Conservation (phyloP, 2,113 vertebrate genomes). For the Notarius quadriscutis region DNA sequence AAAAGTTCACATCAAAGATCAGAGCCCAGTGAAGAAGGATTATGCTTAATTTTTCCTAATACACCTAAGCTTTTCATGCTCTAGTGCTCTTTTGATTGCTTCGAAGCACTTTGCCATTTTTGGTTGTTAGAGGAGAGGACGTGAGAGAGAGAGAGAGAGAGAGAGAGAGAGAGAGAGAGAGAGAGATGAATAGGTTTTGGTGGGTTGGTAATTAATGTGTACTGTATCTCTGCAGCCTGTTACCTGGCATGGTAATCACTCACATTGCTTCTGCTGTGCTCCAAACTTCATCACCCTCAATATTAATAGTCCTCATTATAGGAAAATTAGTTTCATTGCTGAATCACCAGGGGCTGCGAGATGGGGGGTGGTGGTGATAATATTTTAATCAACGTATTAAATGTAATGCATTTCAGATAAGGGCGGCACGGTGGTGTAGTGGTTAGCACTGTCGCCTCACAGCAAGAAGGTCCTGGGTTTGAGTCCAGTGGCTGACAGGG, state of each 20-base stretch:
- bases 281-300: slow-evolving; percentile 66
- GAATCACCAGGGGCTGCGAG: slow-evolving; percentile 48
- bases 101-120: slow-evolving; percentile 19
- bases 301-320: slow-evolving; percentile 77
- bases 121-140: neutral
- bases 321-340: slow-evolving; percentile 71
- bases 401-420: slow-evolving; percentile 67
- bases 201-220: slow-evolving; percentile 47
- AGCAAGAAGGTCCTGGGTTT: too few species aligned
- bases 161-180: slow-evolving; percentile 3
- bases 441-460: too few species aligned
- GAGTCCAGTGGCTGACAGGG: too few species aligned
- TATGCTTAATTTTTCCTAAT: slow-evolving; percentile 40
- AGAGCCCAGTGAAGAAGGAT: slow-evolving; percentile 48
- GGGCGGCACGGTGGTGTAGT: neutral
- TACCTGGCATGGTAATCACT: slow-evolving; percentile 58
- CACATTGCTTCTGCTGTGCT: slow-evolving; percentile 63
- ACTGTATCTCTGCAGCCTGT: slow-evolving; percentile 55
- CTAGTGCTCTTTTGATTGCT: slow-evolving; percentile 19
- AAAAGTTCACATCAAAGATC: slow-evolving; percentile 42
- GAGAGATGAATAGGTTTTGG: slow-evolving; percentile 18
- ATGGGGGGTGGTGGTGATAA: slow-evolving; percentile 58
- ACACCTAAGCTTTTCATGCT: slow-evolving; percentile 43
- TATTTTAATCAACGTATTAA: slow-evolving; percentile 73
- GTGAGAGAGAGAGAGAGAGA: neutral